Base-by-base conservation (phyloP, 2,888 invertebrate species). In the Anagyrus pseudococci region DNA sequence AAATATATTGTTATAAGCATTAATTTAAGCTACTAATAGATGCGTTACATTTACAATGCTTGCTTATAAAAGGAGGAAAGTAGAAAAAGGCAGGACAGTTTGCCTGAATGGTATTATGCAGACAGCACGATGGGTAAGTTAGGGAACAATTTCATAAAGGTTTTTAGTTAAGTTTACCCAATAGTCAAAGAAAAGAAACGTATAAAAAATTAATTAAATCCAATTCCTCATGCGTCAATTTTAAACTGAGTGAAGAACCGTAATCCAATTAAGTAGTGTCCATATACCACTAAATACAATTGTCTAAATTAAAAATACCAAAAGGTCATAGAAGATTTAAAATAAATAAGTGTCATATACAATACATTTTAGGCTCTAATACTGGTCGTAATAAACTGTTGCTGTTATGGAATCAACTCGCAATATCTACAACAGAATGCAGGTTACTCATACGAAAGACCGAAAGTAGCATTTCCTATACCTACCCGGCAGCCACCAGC, bases 91-190 rank as follows among this genome's bases (percentile, higher is more conserved):
- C 33, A 25, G 37, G 48, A 58, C 52, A 66, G 62, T 66, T 59
- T 37, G 26, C 60, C 63, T n/a, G 61, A 58, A 68, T 64, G 58
- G 64, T 69, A 75, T 73, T 72, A 76, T 76, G 76, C 72, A 61
- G 71, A 64, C 67, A 72, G 71, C 73, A 70, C 70, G 69, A 76
- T 75, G 75, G 76, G 75, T 76, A 67, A 71, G 75, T 58, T 47
- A 19, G 13, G 15, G 23, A n/a, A n/a, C n/a, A n/a, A n/a, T n/a
- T n/a, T n/a, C n/a, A n/a, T n/a, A n/a, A n/a, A n/a, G n/a, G n/a
- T n/a, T n/a, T n/a, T n/a, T n/a, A n/a, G n/a, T n/a, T n/a, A n/a
- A n/a, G n/a, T n/a, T n/a, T n/a, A n/a, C n/a, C n/a, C n/a, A n/a
- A n/a, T n/a, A n/a, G n/a, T n/a, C n/a, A n/a, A n/a, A n/a, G n/a